Evolutionary conservation across 2,888 invertebrate genomes (phyloP).

Genomic region (Ormyrus thymus): DNA sequence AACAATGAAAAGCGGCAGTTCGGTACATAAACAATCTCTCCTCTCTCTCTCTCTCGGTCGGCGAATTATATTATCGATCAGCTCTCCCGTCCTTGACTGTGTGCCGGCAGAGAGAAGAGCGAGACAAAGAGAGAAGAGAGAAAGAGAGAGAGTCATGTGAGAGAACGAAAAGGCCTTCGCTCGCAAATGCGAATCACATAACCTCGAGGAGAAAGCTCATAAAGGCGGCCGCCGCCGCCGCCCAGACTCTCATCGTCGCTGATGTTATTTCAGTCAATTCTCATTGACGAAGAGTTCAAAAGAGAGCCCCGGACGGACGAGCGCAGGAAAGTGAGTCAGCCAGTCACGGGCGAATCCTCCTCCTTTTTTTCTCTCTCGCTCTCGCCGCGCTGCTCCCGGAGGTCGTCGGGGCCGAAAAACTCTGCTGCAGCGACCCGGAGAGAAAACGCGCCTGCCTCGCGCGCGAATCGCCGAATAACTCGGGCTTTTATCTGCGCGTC

Average conservation of each 20-base stretch:
- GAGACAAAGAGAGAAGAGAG: not conserved
- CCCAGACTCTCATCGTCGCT: slow-evolving; percentile 14
- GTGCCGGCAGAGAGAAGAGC: not conserved
- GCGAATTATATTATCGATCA: slow-evolving; percentile 51
- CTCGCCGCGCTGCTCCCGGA: not conserved
- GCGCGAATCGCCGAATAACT: too few relatives aligned
- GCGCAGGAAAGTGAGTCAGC: slow-evolving; percentile 36
- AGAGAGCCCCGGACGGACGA: not conserved
- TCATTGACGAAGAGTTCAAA: slow-evolving; percentile 47
- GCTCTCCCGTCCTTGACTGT: slow-evolving; percentile 41
- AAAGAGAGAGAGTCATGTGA: not conserved
- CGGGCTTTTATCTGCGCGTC: too few relatives aligned
- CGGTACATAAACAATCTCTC: slow-evolving; percentile 19
- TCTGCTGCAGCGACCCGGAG: too few relatives aligned
- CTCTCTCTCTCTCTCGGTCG: slow-evolving; percentile 39
- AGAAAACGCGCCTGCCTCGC: too few relatives aligned
- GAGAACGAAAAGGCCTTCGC: slow-evolving; percentile 37
- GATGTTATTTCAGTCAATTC: slow-evolving; percentile 54
- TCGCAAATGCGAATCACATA: slow-evolving; percentile 43
- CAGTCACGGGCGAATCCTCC: slow-evolving; percentile 29
- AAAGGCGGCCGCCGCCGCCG: slow-evolving; percentile 39
- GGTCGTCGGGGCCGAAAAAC: not conserved
- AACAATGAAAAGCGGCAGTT: too few relatives aligned
- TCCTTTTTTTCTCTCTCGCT: not conserved
- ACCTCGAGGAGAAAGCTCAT: slow-evolving; percentile 53